A percentile compares a stretch with the other conserved stretches of the same genome.
These are phyloP conservation scores for Ptilonorhynchus violaceus DNA, from an alignment of 2,113 vertebrate genomes.

Conservation along the genomic window DNA sequence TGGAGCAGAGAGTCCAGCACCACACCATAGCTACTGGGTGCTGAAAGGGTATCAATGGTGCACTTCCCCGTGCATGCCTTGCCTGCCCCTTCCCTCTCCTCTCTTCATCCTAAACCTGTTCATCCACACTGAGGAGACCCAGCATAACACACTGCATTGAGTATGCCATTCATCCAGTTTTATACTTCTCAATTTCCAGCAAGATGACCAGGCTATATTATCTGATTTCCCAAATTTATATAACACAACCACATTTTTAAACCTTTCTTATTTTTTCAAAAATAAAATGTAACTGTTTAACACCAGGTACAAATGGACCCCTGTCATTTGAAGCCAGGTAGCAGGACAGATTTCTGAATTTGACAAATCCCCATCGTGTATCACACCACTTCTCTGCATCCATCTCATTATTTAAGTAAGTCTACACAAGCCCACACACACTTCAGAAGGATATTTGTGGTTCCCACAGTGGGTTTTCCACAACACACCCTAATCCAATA, in stretches of 20 bases:
- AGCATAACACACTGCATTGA: rapidly evolving
- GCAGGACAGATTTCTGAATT: neutral
- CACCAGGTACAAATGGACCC: neutral
- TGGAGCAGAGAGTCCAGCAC: neutral
- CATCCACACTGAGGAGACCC: neutral
- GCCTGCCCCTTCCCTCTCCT: neutral
- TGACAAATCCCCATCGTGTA: neutral
- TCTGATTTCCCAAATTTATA: neutral
- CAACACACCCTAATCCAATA: neutral
- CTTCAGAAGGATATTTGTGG: neutral
- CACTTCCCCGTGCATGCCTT: neutral
- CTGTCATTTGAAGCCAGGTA: neutral
- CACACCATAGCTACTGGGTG: neutral
- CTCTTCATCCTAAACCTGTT: neutral
- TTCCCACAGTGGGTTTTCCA: neutral
- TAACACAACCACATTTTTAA: neutral
- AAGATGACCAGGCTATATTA: neutral
- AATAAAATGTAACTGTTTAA: neutral
- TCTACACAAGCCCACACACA: neutral
- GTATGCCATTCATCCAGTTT: neutral
- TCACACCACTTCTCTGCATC: neutral
- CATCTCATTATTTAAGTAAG: neutral
- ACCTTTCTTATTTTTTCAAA: neutral
- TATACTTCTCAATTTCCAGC: neutral
- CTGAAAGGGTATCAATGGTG: neutral